Conservation (phyloP, 2,888 invertebrate genomes). For the Hydraecia micacea region DNA sequence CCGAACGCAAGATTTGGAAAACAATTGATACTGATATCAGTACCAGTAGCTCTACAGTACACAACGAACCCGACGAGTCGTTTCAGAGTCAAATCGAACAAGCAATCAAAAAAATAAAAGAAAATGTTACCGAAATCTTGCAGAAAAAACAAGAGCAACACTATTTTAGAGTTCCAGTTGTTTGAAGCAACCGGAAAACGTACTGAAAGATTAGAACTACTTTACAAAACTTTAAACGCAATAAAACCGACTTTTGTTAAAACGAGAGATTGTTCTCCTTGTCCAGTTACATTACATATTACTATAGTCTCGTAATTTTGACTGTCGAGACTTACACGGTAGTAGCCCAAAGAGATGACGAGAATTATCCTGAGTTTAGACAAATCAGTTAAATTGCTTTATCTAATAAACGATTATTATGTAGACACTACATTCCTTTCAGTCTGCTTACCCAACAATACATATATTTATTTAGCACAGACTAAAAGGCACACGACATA, state of each 20-base stretch:
- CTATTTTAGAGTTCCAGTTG: no score
- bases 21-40: not conserved
- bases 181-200: no score
- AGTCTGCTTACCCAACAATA: constrained; percentile 25
- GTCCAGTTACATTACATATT: no score
- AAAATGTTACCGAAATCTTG: no score
- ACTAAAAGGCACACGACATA: not conserved
- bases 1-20: not conserved
- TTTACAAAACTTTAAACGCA: no score
- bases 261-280: no score
- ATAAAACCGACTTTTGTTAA: no score
- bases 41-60: not conserved
- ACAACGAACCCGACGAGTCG: not conserved
- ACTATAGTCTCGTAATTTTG: no score
- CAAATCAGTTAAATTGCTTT: constrained; percentile 29
- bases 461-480: not conserved
- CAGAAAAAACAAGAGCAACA: no score
- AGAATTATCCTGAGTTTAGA: constrained; percentile 39
- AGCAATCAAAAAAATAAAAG: not conserved
- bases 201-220: no score
- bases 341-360: constrained; percentile 79
- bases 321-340: not conserved
- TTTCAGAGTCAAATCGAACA: not conserved
- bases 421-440: constrained; percentile 26
- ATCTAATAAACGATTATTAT: constrained; percentile 35